Evolutionary conservation across 2,113 vertebrate species (phyloP).

Genomic region (Oryzias celebensis): DNA sequence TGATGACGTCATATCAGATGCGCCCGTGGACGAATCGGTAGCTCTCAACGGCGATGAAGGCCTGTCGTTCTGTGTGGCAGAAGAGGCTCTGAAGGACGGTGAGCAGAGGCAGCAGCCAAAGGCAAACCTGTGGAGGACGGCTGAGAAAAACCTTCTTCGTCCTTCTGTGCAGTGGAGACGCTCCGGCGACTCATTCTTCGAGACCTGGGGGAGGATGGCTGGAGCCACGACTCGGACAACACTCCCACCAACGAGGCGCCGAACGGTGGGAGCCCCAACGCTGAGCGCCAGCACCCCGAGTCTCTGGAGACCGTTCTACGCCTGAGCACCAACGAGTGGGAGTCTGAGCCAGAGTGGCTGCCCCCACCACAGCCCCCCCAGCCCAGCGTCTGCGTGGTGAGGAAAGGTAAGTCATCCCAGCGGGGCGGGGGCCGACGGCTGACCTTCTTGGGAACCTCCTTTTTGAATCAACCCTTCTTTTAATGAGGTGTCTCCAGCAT

Average conservation of each 20-base stretch:
- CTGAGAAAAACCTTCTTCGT: no score
- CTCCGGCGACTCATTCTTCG: slow-evolving; percentile 71
- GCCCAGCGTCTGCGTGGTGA: slow-evolving; percentile 55
- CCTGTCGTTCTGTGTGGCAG: slow-evolving; percentile 53
- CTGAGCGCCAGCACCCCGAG: slow-evolving; percentile 26
- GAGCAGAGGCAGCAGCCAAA: slow-evolving; percentile 1
- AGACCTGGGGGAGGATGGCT: slow-evolving; percentile 66
- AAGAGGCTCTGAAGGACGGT: slow-evolving; percentile 78
- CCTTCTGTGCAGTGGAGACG: slow-evolving; percentile 65
- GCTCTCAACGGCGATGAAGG: slow-evolving; percentile 17
- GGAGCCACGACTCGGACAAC: slow-evolving; percentile 73
- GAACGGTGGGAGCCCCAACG: slow-evolving; percentile 48
- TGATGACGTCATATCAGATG: slow-evolving; percentile 38
- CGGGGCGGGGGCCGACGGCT: no score
- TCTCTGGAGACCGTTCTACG: slow-evolving; percentile 47
- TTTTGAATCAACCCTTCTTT: no score
- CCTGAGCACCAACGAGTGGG: slow-evolving; percentile 40
- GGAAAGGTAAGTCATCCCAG: slow-evolving; percentile 69
- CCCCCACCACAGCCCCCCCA: slow-evolving; percentile 22
- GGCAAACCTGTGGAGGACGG: neutral
- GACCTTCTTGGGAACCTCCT: no score
- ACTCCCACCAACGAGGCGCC: slow-evolving; percentile 74
- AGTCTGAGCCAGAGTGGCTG: slow-evolving; percentile 40
- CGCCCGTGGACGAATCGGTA: slow-evolving; percentile 41
- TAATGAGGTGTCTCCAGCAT: no score